phyloP scores from a whole-genome alignment of 1,140 invertebrate genomes.

The Psix sp. region DNA sequence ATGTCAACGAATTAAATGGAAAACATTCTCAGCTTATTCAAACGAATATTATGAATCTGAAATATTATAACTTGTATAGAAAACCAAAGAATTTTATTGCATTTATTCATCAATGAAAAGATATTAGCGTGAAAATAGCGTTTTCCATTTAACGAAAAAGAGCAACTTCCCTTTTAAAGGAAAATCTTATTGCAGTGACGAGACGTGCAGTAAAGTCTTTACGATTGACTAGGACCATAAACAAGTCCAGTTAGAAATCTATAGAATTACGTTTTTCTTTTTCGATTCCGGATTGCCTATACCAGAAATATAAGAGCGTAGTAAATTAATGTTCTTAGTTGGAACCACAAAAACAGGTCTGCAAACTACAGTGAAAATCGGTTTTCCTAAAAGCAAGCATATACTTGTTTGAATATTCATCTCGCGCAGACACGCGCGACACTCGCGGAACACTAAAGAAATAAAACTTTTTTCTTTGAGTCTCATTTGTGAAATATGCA shows the following conservation, averaged over 20 bases:
- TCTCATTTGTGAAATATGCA: constrained; percentile 20
- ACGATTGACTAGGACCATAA: constrained; percentile 49
- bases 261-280: constrained; percentile 44
- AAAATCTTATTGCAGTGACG: constrained; percentile 40
- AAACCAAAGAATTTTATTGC: too few species aligned
- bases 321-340: constrained; percentile 55
- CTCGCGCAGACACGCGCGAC: constrained; percentile 1
- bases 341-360: constrained; percentile 54
- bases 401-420: not conserved
- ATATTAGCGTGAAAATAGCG: too few species aligned
- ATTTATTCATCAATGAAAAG: too few species aligned
- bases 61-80: too few species aligned
- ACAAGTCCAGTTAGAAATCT: constrained; percentile 57
- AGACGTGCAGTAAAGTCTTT: constrained; percentile 41
- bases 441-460: not conserved
- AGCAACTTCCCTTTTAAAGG: constrained; percentile 6
- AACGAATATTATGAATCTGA: too few species aligned
- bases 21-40: too few species aligned
- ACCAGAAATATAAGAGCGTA: constrained; percentile 51
- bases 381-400: constrained; percentile 40
- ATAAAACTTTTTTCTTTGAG: constrained; percentile 28
- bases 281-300: constrained; percentile 37
- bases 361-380: constrained; percentile 63
- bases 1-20: too few species aligned
- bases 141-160: constrained; percentile 6